Conservation (phyloP, 2,113 vertebrate species). For the Anoura caudifer region DNA sequence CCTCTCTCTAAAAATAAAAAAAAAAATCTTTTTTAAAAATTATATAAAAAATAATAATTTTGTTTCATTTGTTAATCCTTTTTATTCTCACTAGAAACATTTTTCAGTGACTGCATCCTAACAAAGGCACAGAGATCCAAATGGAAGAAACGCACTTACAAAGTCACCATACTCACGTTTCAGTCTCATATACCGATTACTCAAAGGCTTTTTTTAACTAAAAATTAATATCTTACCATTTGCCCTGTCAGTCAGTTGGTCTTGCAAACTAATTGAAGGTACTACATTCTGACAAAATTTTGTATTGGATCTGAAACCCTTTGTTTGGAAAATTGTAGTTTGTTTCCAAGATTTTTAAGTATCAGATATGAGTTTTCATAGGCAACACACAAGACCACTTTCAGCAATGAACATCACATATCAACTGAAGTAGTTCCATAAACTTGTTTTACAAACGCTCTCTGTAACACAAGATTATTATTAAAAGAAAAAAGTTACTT, state of each 20-base stretch:
- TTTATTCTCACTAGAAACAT: neutral
- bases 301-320: neutral
- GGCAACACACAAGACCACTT: neutral
- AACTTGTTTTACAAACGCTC: neutral
- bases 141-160: neutral
- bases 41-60: neutral
- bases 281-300: neutral
- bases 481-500: neutral
- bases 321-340: neutral
- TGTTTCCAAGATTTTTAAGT: neutral
- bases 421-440: neutral
- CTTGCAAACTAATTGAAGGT: neutral
- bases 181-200: neutral
- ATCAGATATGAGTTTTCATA: neutral
- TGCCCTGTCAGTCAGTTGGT: neutral
- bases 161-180: neutral
- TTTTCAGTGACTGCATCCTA: neutral
- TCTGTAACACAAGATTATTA: neutral
- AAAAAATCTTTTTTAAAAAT: too few species aligned
- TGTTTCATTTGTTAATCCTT: neutral
- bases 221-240: neutral
- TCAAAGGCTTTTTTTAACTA: neutral
- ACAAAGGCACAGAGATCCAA: neutral
- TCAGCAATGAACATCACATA: neutral
- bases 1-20: too few species aligned